Evolutionary conservation across 1,140 invertebrate species (phyloP).

Genomic region (Drosophila bocqueti): DNA sequence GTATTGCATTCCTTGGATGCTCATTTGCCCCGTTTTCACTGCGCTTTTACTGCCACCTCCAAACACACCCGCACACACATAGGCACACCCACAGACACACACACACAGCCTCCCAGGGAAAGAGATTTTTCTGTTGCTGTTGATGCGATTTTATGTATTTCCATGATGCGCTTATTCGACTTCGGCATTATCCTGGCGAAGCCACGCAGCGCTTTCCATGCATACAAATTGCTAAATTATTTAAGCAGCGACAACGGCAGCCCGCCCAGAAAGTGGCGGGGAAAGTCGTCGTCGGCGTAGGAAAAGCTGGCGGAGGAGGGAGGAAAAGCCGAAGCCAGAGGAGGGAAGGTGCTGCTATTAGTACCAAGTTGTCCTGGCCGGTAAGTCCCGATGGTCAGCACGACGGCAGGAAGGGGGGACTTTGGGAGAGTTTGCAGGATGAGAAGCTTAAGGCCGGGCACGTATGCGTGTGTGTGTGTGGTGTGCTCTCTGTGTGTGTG

Average conservation of each 20-base stretch:
- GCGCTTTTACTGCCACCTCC: slow-evolving; percentile 49
- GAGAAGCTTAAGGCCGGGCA: slow-evolving; percentile 53
- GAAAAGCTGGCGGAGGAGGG: not conserved
- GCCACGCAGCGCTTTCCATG: slow-evolving; percentile 76
- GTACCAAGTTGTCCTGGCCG: slow-evolving; percentile 65
- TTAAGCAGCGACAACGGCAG: slow-evolving; percentile 62
- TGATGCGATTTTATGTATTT: slow-evolving; percentile 82
- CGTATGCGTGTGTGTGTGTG: slow-evolving; percentile 22
- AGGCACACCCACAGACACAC: not conserved
- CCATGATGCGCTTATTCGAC: slow-evolving; percentile 81
- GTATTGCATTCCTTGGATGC: slow-evolving; percentile 78
- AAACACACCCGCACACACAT: not conserved
- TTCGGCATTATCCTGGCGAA: slow-evolving; percentile 67
- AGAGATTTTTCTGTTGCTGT: slow-evolving; percentile 48
- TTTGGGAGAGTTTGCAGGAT: slow-evolving; percentile 12
- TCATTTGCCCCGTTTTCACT: slow-evolving; percentile 63
- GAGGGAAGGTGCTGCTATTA: slow-evolving; percentile 62
- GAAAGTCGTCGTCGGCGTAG: slow-evolving; percentile 6
- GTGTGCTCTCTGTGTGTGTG: slow-evolving; percentile 6
- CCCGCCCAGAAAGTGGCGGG: slow-evolving; percentile 4
- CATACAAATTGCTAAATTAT: slow-evolving; percentile 84
- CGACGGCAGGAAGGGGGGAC: no score
- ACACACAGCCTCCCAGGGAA: not conserved
- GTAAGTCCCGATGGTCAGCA: slow-evolving; percentile 48
- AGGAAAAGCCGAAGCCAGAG: not conserved